Percentiles rank a stretch among this genome's conserved stretches.
Evolutionary conservation across 2,888 invertebrate species (phyloP).

Genomic region (Nasonia oneida): DNA sequence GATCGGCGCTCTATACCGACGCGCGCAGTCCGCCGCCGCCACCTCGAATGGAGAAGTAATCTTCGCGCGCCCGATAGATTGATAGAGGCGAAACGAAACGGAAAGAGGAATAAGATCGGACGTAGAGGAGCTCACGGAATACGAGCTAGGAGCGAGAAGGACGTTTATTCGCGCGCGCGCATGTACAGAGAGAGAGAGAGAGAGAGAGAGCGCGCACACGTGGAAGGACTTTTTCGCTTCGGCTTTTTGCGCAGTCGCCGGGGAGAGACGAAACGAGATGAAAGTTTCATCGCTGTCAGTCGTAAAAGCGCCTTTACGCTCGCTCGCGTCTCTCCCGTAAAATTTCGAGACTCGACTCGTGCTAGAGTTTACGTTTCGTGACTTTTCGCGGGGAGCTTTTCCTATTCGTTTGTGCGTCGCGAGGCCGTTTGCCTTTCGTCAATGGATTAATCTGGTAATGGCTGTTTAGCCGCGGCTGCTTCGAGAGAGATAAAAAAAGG

Average conservation of each 20-base stretch:
- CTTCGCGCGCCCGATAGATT: conserved; percentile 36
- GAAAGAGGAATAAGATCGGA: conserved; percentile 6
- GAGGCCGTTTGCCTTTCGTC: conserved; percentile 25
- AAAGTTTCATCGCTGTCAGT: conserved; percentile 69
- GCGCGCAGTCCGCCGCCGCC: neutral
- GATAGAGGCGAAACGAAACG: conserved; percentile 34
- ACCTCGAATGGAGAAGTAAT: conserved; percentile 30
- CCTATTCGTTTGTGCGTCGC: neutral
- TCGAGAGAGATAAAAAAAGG: neutral
- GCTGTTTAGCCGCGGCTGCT: neutral
- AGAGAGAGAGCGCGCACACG: neutral
- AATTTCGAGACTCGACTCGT: conserved; percentile 60
- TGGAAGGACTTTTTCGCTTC: conserved; percentile 45
- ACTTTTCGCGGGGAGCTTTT: conserved; percentile 20
- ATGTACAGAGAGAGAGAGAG: neutral
- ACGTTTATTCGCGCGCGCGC: neutral
- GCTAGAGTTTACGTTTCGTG: conserved; percentile 51
- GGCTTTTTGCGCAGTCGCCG: conserved; percentile 35
- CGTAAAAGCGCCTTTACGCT: conserved; percentile 70
- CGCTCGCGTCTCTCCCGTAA: conserved; percentile 62
- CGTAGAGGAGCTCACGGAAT: neutral
- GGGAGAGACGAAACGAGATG: conserved; percentile 60
- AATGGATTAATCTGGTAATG: conserved; percentile 50
- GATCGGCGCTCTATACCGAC: neutral
- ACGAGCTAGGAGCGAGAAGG: neutral